Base-by-base conservation (phyloP, 1,140 invertebrate species). In the Anastatus disparis region DNA sequence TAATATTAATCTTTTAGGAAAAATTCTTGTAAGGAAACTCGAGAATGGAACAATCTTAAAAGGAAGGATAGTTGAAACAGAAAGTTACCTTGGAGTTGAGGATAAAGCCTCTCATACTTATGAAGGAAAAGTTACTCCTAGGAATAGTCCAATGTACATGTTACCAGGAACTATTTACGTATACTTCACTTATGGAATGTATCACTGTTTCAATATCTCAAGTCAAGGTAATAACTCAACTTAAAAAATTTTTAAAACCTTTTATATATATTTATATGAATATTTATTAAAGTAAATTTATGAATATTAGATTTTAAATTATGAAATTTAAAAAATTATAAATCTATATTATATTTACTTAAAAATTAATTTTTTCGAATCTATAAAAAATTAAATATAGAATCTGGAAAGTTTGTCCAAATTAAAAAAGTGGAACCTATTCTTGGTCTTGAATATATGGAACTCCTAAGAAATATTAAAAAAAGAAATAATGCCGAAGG, bases 131-230 rank as follows among this genome's bases (percentile, higher is more conserved):
- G 77, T 88, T 73, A 94, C 93, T 15, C 82, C 87, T 12, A 82
- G 89, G 76, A 94, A 91, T 81, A 86, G 89, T 77, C 91, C 93
- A 3, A 94, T 95, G 92, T 95, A 91, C 78, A 93, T 94, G 92
- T 82, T 75, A 48, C 89, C 93, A 26, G 93, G 94, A n/a, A 95
- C 93, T 35, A 87, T 89, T 38, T 95, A 92, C 84, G 91, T 95
- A 4, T 95, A 94, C 76, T 85, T 91, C 61, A 94, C 92, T 13
- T 95, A 95, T 84, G 93, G 93, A 74, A 93, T 94, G 89, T 94
- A 95, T 78, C 88, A 90, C 78, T 94, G 93, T 76, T 90, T 95
- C 75, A 95, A 95, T 82, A 91, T 95, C 65, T 94, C 93, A n/a
- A 91, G 91, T 77, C 75, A 87, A 87, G 92, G 91, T 91, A 81